Evolutionary conservation across 2,888 invertebrate genomes (phyloP).

Genomic region (Chelonus formosanus): DNA sequence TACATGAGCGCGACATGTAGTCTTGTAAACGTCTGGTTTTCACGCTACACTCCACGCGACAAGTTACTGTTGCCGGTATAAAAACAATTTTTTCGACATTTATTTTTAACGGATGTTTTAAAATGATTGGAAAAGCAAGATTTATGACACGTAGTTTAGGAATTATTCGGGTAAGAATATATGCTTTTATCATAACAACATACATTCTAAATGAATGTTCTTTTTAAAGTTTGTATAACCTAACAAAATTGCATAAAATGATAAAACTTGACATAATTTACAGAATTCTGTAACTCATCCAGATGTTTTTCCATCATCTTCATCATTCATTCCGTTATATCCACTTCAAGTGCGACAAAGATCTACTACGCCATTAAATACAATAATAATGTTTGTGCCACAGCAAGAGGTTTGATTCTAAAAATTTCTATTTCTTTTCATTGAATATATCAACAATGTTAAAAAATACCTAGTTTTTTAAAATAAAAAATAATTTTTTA

Average conservation of each 20-base stretch:
- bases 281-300: constrained; percentile 44
- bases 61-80: not conserved
- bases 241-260: not conserved
- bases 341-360: constrained; percentile 55
- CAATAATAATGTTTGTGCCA: constrained; percentile 95
- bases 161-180: constrained; percentile 46
- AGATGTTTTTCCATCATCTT: constrained; percentile 39
- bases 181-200: not conserved
- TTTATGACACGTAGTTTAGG: constrained; percentile 48
- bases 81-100: not conserved
- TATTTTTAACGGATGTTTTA: not conserved
- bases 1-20: no score
- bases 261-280: constrained; percentile 23
- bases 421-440: no score
- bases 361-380: constrained; percentile 85
- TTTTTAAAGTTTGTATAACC: not conserved
- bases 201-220: not conserved
- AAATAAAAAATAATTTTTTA: constrained; percentile 61
- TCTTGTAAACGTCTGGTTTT: no score
- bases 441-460: no score
- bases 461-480: not conserved
- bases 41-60: no score
- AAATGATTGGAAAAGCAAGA: constrained; percentile 44
- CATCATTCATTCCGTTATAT: constrained; percentile 38
- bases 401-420: constrained; percentile 86